Evolutionary conservation across 2,113 vertebrate genomes (phyloP).

Genomic region (Lethenteron camtschaticum): DNA sequence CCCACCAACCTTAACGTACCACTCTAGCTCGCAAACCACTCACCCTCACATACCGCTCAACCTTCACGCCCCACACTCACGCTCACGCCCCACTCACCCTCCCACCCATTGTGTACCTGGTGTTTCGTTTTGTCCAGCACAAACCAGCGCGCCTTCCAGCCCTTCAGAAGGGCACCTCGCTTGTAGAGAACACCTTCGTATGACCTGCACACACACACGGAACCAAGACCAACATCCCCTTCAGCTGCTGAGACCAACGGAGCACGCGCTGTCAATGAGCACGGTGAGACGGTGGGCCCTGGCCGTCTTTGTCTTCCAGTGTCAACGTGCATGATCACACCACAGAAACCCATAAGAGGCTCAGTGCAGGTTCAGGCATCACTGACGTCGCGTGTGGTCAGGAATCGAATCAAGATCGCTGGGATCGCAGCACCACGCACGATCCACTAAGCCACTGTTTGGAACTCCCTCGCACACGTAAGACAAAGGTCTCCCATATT

Average conservation of each 20-base stretch:
- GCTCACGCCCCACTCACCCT: background rate
- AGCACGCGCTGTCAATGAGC: too few species aligned
- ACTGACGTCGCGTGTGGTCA: too few species aligned
- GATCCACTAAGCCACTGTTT: too few species aligned
- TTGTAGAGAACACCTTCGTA: conserved; percentile 89
- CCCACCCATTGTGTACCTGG: conserved; percentile 32
- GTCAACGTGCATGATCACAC: background rate
- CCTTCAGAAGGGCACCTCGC: conserved; percentile 77
- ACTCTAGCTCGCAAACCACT: background rate
- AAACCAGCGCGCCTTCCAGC: conserved; percentile 95
- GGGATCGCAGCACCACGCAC: too few species aligned
- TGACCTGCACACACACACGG: conserved; percentile 28
- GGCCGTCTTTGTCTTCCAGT: too few species aligned
- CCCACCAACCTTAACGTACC: background rate
- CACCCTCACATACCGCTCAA: background rate
- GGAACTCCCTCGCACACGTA: too few species aligned
- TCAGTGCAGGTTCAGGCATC: background rate
- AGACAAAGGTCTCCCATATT: too few species aligned
- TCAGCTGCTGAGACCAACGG: too few species aligned
- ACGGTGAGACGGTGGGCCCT: too few species aligned
- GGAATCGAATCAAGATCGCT: too few species aligned
- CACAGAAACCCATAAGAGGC: background rate
- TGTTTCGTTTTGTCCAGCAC: conserved; percentile 89
- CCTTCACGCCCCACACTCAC: too few species aligned
- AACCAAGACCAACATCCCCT: too few species aligned